A percentile compares a stretch with the other conserved stretches of the same genome.
Conservation (phyloP, 2,888 invertebrate genomes). For the Drosophila affinis region DNA sequence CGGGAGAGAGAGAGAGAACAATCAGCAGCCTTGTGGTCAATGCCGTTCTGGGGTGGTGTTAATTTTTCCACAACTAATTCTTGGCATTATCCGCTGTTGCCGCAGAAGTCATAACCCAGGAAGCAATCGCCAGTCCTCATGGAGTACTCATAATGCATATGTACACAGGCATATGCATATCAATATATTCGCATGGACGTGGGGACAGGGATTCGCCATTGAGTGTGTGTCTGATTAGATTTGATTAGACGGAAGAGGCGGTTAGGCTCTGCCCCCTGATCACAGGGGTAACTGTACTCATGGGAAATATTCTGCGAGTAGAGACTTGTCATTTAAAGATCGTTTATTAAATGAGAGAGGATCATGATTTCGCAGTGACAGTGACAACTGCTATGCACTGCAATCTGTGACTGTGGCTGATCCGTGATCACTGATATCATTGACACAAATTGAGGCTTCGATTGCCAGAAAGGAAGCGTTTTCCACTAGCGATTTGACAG, state of each 20-base stretch:
- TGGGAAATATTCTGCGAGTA: conserved; percentile 15
- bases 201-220: neutral
- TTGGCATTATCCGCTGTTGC: conserved; percentile 68
- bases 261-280: conserved; percentile 24
- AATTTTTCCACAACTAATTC: conserved; percentile 78
- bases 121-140: conserved; percentile 47
- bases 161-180: conserved; percentile 26
- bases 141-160: conserved; percentile 7
- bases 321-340: conserved; percentile 23
- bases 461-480: conserved; percentile 18
- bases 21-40: conserved; percentile 74
- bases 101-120: conserved; percentile 79
- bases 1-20: conserved; percentile 36
- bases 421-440: conserved; percentile 8
- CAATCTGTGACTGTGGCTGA: neutral
- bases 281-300: neutral
- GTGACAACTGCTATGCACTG: neutral
- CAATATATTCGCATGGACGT: conserved; percentile 21
- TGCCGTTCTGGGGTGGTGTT: conserved; percentile 75
- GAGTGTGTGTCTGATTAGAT: conserved; percentile 8
- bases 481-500: conserved; percentile 35
- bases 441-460: conserved; percentile 29
- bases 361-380: neutral
- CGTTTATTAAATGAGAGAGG: conserved; percentile 16
- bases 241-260: conserved; percentile 43